Conservation (phyloP, 2,888 invertebrate genomes). For the Drosophila quinaria region DNA sequence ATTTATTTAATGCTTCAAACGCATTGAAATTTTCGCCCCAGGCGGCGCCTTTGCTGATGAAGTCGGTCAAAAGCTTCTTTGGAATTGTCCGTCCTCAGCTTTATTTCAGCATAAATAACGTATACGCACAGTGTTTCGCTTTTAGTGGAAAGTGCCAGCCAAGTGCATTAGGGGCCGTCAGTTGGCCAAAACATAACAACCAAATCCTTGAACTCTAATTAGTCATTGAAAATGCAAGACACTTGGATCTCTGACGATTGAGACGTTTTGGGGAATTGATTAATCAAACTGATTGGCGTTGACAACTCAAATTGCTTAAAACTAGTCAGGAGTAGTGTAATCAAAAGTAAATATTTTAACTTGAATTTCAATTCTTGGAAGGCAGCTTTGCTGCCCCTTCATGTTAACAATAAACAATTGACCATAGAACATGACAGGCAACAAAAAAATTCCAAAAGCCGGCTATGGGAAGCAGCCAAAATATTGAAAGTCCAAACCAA, state of each 20-base stretch:
- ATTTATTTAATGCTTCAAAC: conserved; percentile 79
- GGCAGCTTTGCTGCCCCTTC: conserved; percentile 7
- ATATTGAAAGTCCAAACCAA: conserved; percentile 45
- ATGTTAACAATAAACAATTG: conserved; percentile 77
- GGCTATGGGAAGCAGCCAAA: conserved; percentile 65
- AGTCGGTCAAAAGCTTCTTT: conserved; percentile 59
- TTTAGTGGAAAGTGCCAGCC: conserved; percentile 21
- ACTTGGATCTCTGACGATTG: background rate
- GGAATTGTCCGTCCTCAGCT: conserved; percentile 34
- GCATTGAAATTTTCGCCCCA: conserved; percentile 72
- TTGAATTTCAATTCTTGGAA: background rate
- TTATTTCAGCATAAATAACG: conserved; percentile 48
- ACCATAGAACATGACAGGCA: conserved; percentile 71
- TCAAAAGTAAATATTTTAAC: conserved; percentile 34
- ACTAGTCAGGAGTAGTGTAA: conserved; percentile 36
- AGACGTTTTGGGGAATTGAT: conserved; percentile 32
- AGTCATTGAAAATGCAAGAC: conserved; percentile 20
- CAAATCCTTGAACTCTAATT: conserved; percentile 32
- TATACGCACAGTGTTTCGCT: conserved; percentile 25
- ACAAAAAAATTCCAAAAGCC: conserved; percentile 35
- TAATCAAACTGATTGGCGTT: conserved; percentile 34
- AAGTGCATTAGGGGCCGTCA: conserved; percentile 39
- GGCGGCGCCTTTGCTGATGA: conserved; percentile 71
- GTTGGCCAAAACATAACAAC: conserved; percentile 10
- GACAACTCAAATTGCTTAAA: conserved; percentile 51